Base-by-base conservation (phyloP, 2,888 invertebrate genomes). In the Nemurella pictetii region DNA sequence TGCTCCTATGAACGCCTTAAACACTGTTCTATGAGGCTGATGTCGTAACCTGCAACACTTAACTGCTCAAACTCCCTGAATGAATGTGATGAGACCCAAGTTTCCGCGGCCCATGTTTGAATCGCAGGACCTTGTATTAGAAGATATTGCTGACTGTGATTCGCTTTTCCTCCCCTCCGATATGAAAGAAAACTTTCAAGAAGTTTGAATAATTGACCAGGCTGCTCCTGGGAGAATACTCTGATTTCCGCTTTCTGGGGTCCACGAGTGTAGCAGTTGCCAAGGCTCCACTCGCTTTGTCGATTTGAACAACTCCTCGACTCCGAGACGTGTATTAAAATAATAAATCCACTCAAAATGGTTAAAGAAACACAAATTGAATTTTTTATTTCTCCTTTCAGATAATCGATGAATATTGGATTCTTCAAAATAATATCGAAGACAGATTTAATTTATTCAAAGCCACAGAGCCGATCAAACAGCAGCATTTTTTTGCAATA, bases 391-490 rank as follows among this genome's bases (percentile, higher is more conserved):
- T 72, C 32, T 25, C 30, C 36, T 35, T 35, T 35, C 26, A 35
- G 35, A 32, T 35, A 26, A 15, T 81, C 80, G 35, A 81, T 30
- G 26, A 32, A 26, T 35, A 81, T 81, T 81, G 32, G 80, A 26
- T 4, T 75, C 26, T 75, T 26, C 28, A 81, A 36, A 81, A 26
- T 30, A 35, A 26, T 26, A 5, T 30, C 82, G 73, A 72, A 80
- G 80, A 83, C 78, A 28, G 85, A 55, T 85, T 84, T 85, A 85
- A 85, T 85, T 84, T 83, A 84, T 85, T 80, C 85, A 78, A 32
- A n/a, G 35, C 74, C 55, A 20, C 55, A 20, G n/a, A n/a, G 55
- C 20, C 83, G 55, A 85, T 81, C 83, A 32, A 81, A 83, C 28
- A 81, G 74, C 74, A 84, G 78, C 55, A 82, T 82, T n/a, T 78